phyloP scores from a whole-genome alignment of 2,797 vertebrate genomes.

The Periophthalmus magnuspinnatus region DNA sequence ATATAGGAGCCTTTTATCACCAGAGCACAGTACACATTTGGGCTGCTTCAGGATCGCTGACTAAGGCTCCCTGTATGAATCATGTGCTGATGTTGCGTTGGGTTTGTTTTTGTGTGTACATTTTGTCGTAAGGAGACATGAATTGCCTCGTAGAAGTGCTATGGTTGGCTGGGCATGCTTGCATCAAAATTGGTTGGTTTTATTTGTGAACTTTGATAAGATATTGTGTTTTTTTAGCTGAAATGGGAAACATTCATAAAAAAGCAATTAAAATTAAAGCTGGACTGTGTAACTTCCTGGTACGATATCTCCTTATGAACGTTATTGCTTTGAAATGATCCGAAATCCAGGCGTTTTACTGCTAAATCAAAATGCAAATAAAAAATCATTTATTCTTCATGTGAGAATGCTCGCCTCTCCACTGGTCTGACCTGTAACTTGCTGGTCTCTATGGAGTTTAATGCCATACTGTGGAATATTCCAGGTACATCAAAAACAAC shows the following conservation, averaged over 20 bases:
- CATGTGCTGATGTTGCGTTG: conserved; percentile 17
- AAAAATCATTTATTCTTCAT: too few species aligned
- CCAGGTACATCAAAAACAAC: too few species aligned
- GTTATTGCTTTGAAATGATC: too few species aligned
- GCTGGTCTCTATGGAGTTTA: too few species aligned
- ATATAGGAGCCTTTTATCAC: conserved; percentile 40
- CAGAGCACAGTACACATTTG: conserved; percentile 35
- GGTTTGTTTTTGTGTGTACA: conserved; percentile 8
- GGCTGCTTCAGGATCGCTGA: conserved; percentile 32
- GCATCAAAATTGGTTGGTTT: not conserved
- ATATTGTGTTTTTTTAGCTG: not conserved
- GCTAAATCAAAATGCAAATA: too few species aligned
- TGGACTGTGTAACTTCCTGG: too few species aligned
- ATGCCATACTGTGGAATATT: too few species aligned
- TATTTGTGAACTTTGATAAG: not conserved
- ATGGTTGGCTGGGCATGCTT: not conserved
- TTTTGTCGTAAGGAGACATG: conserved; percentile 16
- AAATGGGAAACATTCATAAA: not conserved
- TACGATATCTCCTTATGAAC: too few species aligned
- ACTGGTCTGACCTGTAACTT: too few species aligned
- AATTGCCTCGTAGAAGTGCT: conserved; percentile 2
- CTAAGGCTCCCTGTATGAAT: conserved; percentile 26
- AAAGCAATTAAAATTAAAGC: too few species aligned
- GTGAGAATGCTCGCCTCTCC: too few species aligned
- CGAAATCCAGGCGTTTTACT: too few species aligned